phyloP scores from a whole-genome alignment of 2,113 vertebrate genomes.

The Mesocricetus auratus region DNA sequence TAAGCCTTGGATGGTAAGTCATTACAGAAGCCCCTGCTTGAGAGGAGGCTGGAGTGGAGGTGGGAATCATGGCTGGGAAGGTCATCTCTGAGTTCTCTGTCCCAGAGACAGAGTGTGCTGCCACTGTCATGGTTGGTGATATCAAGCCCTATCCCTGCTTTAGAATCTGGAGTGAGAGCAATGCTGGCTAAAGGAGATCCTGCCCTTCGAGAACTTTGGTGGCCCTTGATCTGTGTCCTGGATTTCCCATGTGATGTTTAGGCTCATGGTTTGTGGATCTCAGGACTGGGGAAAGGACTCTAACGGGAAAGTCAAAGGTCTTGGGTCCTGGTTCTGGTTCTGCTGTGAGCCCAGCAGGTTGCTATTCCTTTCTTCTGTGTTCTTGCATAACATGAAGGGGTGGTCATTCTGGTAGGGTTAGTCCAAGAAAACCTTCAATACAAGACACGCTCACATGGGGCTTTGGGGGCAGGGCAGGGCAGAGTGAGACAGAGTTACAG shows the following conservation, averaged over 20 bases:
- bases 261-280: neutral
- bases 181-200: rapidly evolving
- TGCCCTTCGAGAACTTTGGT: neutral
- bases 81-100: neutral
- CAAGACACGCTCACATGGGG: neutral
- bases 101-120: neutral
- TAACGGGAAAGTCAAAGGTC: neutral
- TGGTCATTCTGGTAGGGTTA: neutral
- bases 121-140: too few relatives aligned
- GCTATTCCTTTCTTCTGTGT: neutral
- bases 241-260: neutral
- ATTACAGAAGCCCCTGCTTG: neutral
- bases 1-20: neutral
- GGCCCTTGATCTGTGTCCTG: neutral
- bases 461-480: neutral
- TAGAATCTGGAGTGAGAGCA: neutral
- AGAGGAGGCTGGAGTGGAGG: neutral
- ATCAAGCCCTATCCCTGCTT: neutral
- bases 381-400: neutral
- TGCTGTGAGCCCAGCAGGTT: neutral
- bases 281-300: neutral
- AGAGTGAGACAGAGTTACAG: neutral
- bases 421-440: neutral
- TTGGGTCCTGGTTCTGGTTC: neutral
- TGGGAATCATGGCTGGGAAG: neutral